Evolutionary conservation across 1,140 invertebrate genomes (phyloP), one percentile per base, ranked within the genome.

Genomic region (Aethina tumida): DNA sequence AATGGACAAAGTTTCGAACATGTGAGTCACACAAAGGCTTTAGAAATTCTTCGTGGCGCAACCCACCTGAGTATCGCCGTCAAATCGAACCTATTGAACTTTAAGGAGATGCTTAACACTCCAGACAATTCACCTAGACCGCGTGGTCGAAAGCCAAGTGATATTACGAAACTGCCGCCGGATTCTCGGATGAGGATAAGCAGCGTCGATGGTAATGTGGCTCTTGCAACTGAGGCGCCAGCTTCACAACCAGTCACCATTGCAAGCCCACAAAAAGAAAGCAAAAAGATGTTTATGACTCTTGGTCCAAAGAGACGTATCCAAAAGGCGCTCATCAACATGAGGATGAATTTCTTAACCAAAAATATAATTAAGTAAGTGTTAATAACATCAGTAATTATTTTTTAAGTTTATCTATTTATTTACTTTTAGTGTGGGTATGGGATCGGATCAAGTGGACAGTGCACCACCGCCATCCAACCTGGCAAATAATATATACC

Each of bases 11-110:
- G 82, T 50, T 96, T 98, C 63, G 81, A 90, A 55, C 86, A 92
- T 60, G 84, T 97, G 21, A 85, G 79, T 49, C 84, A 92, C 57
- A 77, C 81, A 12, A 78, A 81, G 56, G 94, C 95, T 3, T 70
- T 97, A 47, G 95, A 98, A 62, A 82, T 97, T 34, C 73, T 99
- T 1, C 76, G 81, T 40, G 84, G 88, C 25, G 90, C 92, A 14
- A 98, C 94, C 33, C 95, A 98, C 68, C 70, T 98, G 24, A 91
- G 86, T 59, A 88, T 99, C 48, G 92, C 87, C 24, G 90, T 98
- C 9, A 97, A 97, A 69, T 96, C 91, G 49, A 99, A 99, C 73
- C 74, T 97, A 43, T 71, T 96, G 43, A 65, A 70, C 20, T 78
- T 79, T 56, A 78, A 78, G 42, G 87, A 94, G 68, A 89, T 92